Conservation (phyloP, 2,797 vertebrate species). For the Cyprinella venusta region DNA sequence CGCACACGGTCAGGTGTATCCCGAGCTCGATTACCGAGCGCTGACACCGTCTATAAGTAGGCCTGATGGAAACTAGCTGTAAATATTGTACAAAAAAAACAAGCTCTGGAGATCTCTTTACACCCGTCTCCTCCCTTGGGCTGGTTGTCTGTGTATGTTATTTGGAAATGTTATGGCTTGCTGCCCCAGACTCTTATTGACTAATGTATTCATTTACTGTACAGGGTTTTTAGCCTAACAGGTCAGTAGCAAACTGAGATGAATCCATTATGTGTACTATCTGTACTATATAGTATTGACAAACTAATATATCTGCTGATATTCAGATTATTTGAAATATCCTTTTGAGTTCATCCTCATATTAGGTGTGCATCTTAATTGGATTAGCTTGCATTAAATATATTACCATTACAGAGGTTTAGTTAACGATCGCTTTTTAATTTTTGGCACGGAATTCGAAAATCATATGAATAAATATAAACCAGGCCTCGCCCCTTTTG, state of each 20-base stretch:
- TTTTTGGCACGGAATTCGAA: neutral
- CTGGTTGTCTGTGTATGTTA: conserved; percentile 1
- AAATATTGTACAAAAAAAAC: conserved; percentile 27
- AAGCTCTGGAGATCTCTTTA: neutral
- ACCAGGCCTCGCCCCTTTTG: too few relatives aligned
- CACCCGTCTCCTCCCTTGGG: neutral
- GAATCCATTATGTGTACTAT: neutral
- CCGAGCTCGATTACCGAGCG: neutral
- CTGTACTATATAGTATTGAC: neutral
- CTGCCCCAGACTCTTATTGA: neutral
- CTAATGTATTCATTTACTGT: neutral
- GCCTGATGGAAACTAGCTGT: conserved; percentile 31
- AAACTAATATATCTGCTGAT: neutral
- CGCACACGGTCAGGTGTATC: conserved; percentile 4
- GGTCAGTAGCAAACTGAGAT: neutral
- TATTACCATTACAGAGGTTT: neutral
- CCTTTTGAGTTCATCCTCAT: neutral
- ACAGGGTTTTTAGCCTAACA: neutral
- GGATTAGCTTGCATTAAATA: neutral
- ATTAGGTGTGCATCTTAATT: neutral
- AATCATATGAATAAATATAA: neutral
- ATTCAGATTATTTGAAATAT: neutral
- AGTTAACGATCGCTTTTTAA: too few relatives aligned
- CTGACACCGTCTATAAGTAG: conserved; percentile 3
- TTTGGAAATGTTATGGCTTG: neutral